phyloP scores from a whole-genome alignment of 37 sponge, comb jelly and placozoan species.

The Tethya wilhelma region DNA sequence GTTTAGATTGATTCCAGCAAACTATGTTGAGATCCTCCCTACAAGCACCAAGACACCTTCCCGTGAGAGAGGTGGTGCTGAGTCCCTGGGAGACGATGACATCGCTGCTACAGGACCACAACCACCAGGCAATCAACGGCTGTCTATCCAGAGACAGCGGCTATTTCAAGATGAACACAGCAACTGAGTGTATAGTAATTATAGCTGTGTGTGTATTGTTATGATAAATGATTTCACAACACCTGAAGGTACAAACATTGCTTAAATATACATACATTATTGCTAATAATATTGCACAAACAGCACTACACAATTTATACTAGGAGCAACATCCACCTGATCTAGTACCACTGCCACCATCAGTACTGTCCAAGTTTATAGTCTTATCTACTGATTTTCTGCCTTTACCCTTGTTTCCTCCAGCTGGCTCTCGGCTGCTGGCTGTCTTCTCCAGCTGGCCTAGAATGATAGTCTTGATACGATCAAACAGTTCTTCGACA shows the following conservation, averaged over 20 bases:
- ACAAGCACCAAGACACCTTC: too few relatives aligned
- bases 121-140: not conserved
- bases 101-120: too few relatives aligned
- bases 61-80: too few relatives aligned
- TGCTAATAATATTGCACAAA: not conserved
- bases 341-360: not conserved
- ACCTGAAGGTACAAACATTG: not conserved
- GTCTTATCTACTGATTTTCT: not conserved
- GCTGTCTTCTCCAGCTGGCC: constrained; percentile 31
- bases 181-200: too few relatives aligned
- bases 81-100: too few relatives aligned
- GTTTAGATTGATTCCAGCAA: constrained; percentile 54
- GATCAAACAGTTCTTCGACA: constrained; percentile 75
- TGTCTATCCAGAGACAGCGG: not conserved
- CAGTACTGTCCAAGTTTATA: not conserved
- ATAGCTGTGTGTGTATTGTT: too few relatives aligned
- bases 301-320: not conserved
- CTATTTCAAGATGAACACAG: not conserved
- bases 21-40: constrained; percentile 44
- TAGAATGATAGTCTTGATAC: constrained; percentile 59
- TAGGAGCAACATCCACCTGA: not conserved
- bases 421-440: not conserved
- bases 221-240: too few relatives aligned
- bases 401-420: constrained; percentile 2
- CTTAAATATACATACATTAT: not conserved